Conservation (phyloP, 2,888 invertebrate species). For the Orthosia gracilis region DNA sequence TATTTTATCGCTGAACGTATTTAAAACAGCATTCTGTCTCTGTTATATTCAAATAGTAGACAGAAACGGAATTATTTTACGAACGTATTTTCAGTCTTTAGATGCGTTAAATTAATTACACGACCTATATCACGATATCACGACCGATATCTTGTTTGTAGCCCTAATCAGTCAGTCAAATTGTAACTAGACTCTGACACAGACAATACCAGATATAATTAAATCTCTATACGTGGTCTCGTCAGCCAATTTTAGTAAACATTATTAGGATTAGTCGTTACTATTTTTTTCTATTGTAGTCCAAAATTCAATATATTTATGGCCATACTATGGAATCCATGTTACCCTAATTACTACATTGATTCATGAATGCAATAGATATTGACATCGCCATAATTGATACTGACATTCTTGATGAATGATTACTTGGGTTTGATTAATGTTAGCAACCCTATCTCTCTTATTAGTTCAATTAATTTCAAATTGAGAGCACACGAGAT, state of each 20-base stretch:
- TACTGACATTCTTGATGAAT: slow-evolving; percentile 42
- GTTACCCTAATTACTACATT: slow-evolving; percentile 38
- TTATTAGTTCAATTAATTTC: slow-evolving; percentile 29
- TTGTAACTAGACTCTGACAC: neutral
- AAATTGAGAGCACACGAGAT: slow-evolving; percentile 13
- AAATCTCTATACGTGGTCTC: too few species aligned
- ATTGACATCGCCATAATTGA: slow-evolving; percentile 46
- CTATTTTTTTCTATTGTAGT: neutral
- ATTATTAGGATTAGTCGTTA: neutral
- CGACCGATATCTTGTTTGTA: neutral
- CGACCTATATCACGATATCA: too few species aligned
- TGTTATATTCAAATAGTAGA: too few species aligned
- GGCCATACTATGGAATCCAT: slow-evolving; percentile 3
- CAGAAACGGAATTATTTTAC: too few species aligned
- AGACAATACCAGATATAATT: neutral
- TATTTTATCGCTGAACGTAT: too few species aligned
- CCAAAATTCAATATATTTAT: neutral
- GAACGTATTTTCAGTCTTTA: too few species aligned
- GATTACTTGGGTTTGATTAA: slow-evolving; percentile 31
- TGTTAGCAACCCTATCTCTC: slow-evolving; percentile 10
- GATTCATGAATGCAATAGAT: slow-evolving; percentile 48
- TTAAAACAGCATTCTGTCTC: too few species aligned
- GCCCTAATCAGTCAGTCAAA: neutral
- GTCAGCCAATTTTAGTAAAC: neutral
- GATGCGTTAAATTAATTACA: neutral